A percentile compares a stretch with the other conserved stretches of the same genome.
Conservation (phyloP, 2,113 vertebrate genomes). For the Mirounga angustirostris region DNA sequence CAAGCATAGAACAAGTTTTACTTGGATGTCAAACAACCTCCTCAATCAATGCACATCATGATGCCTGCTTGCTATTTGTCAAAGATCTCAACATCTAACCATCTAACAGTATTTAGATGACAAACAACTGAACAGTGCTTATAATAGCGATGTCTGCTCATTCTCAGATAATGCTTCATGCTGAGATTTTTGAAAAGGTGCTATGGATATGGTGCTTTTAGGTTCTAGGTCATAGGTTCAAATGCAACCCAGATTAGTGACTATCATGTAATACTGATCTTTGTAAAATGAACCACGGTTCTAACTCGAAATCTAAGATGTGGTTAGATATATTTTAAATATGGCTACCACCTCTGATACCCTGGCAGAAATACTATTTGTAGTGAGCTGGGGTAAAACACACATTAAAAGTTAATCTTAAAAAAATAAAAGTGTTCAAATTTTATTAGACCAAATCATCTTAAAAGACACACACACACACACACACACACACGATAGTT, state of each 20-base stretch:
- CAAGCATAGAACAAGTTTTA: slow-evolving; percentile 57
- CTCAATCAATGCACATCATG: not conserved
- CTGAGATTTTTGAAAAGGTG: not conserved
- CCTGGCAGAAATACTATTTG: not conserved
- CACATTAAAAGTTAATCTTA: slow-evolving; percentile 54
- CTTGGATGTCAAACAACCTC: not conserved
- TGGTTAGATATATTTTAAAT: not conserved
- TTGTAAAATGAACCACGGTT: slow-evolving; percentile 42
- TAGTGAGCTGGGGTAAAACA: not conserved
- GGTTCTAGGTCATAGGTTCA: slow-evolving; percentile 30
- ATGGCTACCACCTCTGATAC: not conserved
- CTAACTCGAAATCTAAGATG: slow-evolving; percentile 9
- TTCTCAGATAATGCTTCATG: not conserved
- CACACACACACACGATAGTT: not conserved
- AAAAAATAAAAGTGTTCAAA: slow-evolving; percentile 28
- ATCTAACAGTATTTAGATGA: slow-evolving; percentile 38
- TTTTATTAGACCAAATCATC: not conserved
- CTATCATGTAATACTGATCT: not conserved
- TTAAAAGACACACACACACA: slow-evolving; percentile 8
- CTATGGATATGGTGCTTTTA: not conserved
- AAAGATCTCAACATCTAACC: slow-evolving; percentile 12
- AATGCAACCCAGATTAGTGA: not conserved
- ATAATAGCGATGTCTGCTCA: not conserved
- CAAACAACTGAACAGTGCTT: not conserved
- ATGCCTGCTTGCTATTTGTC: slow-evolving; percentile 32